Percentiles rank a stretch among this genome's conserved stretches.
These are phyloP conservation scores for Hycleus phaleratus DNA, from an alignment of 1,140 invertebrate species.

Conservation along the genomic window DNA sequence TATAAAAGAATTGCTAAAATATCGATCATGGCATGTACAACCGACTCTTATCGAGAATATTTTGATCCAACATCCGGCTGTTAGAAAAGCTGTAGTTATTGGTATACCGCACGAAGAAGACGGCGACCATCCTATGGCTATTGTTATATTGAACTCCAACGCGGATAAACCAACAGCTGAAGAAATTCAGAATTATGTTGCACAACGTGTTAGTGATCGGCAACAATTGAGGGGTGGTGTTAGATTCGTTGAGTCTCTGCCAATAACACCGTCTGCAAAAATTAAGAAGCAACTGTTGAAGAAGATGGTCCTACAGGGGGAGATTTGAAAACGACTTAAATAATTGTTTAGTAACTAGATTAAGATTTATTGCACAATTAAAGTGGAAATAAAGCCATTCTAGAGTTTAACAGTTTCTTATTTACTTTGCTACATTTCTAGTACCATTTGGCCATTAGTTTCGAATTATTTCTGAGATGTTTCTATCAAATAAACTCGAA, in stretches of 20 bases:
- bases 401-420: no score
- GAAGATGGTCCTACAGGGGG: slow-evolving; percentile 15
- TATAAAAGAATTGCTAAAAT: slow-evolving; percentile 70
- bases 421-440: no score
- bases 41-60: slow-evolving; percentile 56
- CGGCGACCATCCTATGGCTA: slow-evolving; percentile 59
- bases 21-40: slow-evolving; percentile 47
- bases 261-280: slow-evolving; percentile 51
- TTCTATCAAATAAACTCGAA: no score
- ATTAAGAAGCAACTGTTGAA: slow-evolving; percentile 35
- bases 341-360: no score
- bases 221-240: slow-evolving; percentile 41
- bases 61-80: slow-evolving; percentile 52
- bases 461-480: no score
- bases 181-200: slow-evolving; percentile 44
- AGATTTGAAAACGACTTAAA: slow-evolving; percentile 9
- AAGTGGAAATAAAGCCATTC: no score
- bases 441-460: no score
- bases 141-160: slow-evolving; percentile 45
- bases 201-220: slow-evolving; percentile 33
- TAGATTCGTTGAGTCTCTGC: slow-evolving; percentile 43
- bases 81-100: slow-evolving; percentile 61
- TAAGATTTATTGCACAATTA: no score
- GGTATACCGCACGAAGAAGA: slow-evolving; percentile 52
- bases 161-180: slow-evolving; percentile 38